Evolutionary conservation across 2,888 invertebrate genomes (phyloP).

Genomic region (Machimus rusticus): DNA sequence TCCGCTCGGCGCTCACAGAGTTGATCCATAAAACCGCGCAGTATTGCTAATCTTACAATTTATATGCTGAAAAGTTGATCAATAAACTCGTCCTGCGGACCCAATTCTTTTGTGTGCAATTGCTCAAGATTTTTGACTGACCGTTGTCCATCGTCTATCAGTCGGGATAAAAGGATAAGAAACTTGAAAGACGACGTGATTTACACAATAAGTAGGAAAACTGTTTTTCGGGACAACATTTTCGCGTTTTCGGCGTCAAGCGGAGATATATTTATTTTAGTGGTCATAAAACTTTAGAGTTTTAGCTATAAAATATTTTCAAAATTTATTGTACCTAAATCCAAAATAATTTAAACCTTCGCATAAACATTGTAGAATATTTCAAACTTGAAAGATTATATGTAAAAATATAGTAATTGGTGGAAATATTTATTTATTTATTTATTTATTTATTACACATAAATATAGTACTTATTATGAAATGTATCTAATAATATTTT

Average conservation of each 20-base stretch:
- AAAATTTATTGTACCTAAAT: too few relatives aligned
- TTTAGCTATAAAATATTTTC: neutral
- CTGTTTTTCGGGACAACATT: neutral
- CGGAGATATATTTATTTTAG: neutral
- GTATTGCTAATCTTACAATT: constrained; percentile 56
- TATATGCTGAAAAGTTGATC: constrained; percentile 61
- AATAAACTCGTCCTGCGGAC: constrained; percentile 53
- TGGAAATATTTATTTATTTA: too few relatives aligned
- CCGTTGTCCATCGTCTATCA: neutral
- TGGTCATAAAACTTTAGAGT: neutral
- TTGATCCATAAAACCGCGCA: constrained; percentile 34
- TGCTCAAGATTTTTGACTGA: constrained; percentile 6
- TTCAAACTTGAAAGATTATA: too few relatives aligned
- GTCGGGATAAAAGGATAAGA: neutral
- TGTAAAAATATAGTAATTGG: too few relatives aligned
- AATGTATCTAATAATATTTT: too few relatives aligned
- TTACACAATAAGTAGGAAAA: neutral
- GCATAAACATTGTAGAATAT: too few relatives aligned
- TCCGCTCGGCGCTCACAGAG: neutral
- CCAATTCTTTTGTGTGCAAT: neutral
- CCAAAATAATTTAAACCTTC: neutral
- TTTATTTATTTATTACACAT: too few relatives aligned
- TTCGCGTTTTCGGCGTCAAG: neutral
- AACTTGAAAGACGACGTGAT: neutral
- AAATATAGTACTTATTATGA: too few relatives aligned